A percentile compares a stretch with the other conserved stretches of the same genome.
Conservation (phyloP, 2,113 vertebrate species). For the Tichodroma muraria region DNA sequence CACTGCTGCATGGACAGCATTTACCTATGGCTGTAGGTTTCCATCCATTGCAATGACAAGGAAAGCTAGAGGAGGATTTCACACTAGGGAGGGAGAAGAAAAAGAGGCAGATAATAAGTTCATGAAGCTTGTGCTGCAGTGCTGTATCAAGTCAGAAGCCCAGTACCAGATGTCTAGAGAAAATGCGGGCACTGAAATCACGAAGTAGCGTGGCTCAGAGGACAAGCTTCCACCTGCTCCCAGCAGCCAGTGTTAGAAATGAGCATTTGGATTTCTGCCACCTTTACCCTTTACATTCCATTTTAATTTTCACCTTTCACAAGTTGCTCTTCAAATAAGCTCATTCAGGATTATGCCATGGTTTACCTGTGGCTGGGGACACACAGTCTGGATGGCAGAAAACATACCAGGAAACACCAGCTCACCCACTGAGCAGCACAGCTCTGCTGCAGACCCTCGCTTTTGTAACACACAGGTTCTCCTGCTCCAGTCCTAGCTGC, state of each 20-base stretch:
- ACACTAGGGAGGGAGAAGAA: not conserved
- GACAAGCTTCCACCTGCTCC: not conserved
- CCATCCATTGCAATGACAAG: not conserved
- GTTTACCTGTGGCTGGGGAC: not conserved
- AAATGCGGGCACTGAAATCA: not conserved
- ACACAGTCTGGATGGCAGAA: not conserved
- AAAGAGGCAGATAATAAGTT: not conserved
- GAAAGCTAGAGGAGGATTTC: not conserved
- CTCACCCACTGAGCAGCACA: not conserved
- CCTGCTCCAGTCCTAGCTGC: not conserved
- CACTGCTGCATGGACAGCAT: rapidly evolving
- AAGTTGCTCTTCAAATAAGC: not conserved
- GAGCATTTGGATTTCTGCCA: not conserved
- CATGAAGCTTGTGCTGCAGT: not conserved
- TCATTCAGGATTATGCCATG: not conserved
- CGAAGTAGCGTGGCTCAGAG: not conserved
- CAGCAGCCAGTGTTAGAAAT: not conserved
- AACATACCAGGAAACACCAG: not conserved
- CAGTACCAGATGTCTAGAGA: not conserved
- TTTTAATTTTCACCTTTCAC: not conserved
- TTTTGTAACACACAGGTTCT: not conserved
- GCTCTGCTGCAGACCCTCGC: not conserved
- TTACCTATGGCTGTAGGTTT: not conserved
- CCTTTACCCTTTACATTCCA: not conserved
- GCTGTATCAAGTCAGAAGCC: not conserved